phyloP scores from a whole-genome alignment of 2,797 vertebrate species.

The Valencia hispanica region DNA sequence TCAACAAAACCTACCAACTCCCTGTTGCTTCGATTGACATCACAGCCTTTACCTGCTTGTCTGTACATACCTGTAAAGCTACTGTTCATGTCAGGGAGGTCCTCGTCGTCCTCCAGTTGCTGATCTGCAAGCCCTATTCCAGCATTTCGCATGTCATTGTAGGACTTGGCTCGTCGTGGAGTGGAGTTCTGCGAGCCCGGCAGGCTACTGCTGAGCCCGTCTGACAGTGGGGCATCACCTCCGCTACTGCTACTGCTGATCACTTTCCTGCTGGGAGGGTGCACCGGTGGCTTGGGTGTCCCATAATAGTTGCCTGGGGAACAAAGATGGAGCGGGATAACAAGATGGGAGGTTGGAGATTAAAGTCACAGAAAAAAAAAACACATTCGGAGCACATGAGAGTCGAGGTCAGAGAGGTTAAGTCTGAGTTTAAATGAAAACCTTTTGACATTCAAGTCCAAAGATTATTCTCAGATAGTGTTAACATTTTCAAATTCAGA shows the following conservation, averaged over 20 bases:
- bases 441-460: neutral
- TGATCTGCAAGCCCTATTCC: constrained; percentile 93
- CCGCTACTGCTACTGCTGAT: constrained; percentile 85
- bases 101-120: constrained; percentile 94
- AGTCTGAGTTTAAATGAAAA: neutral
- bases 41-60: neutral
- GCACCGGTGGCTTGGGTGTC: constrained; percentile 97
- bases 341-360: constrained; percentile 42
- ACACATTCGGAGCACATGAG: constrained; percentile 29
- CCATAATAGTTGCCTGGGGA: constrained; percentile 99
- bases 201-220: constrained; percentile 82
- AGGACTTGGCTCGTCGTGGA: constrained; percentile 95
- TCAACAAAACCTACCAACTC: neutral
- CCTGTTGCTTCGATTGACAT: neutral
- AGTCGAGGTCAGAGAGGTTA: constrained; percentile 32
- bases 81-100: constrained; percentile 98
- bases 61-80: constrained; percentile 93
- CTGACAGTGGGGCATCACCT: constrained; percentile 92
- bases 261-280: constrained; percentile 96
- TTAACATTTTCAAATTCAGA: neutral
- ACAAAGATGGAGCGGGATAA: constrained; percentile 83
- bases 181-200: constrained; percentile 92
- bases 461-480: neutral
- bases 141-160: constrained; percentile 99
- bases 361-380: constrained; percentile 42